A percentile compares a stretch with the other conserved stretches of the same genome.
Conservation (phyloP, 2,113 vertebrate genomes). For the Amphiprion ocellaris region DNA sequence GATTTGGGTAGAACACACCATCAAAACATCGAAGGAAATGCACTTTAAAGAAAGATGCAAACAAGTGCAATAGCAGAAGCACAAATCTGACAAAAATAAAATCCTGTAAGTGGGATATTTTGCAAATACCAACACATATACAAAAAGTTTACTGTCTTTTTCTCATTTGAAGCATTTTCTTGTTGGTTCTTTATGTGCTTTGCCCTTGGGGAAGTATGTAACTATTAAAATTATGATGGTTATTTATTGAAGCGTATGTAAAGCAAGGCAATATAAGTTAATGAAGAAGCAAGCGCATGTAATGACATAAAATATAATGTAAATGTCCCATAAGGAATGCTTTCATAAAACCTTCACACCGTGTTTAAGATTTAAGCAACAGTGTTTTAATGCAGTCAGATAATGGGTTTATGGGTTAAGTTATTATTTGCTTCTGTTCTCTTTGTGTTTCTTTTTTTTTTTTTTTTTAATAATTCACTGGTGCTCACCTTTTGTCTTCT, state of each 20-base stretch:
- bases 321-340: background rate
- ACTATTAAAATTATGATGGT: background rate
- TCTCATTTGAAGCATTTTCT: background rate
- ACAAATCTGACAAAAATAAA: background rate
- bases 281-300: background rate
- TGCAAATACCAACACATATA: slow-evolving; percentile 3
- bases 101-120: background rate
- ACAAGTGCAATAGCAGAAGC: background rate
- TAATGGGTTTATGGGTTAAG: background rate
- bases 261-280: background rate
- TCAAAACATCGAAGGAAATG: background rate
- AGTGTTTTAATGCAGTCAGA: background rate
- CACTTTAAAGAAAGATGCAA: slow-evolving; percentile 8
- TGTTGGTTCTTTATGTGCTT: background rate
- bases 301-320: background rate
- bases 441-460: background rate
- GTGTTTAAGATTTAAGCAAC: slow-evolving; percentile 2
- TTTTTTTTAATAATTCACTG: background rate
- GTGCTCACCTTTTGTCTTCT: background rate
- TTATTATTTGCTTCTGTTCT: background rate
- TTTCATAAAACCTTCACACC: background rate
- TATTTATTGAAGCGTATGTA: no score
- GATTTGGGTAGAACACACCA: background rate
- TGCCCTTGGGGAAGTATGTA: background rate
- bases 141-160: background rate